Evolutionary conservation across 2,888 invertebrate genomes (phyloP).

Genomic region (Agrilus cyanescens): DNA sequence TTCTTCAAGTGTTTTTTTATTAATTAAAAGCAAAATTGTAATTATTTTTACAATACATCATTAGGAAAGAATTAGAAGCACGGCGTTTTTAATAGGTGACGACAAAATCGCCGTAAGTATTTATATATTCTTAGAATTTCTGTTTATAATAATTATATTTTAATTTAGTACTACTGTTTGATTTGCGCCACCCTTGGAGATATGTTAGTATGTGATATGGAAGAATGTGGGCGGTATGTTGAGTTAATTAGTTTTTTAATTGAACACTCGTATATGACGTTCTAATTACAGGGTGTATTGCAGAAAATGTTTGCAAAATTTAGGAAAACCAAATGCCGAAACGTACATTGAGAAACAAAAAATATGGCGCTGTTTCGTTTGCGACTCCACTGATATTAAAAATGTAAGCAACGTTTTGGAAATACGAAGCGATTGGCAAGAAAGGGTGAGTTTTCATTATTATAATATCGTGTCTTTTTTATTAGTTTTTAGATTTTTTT

Average conservation of each 20-base stretch:
- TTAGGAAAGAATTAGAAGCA: slow-evolving; percentile 22
- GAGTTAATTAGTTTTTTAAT: slow-evolving; percentile 1
- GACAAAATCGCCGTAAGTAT: slow-evolving; percentile 30
- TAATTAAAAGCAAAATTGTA: too few species aligned
- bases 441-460: slow-evolving; percentile 10
- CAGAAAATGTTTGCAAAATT: slow-evolving; percentile 27
- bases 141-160: slow-evolving; percentile 1
- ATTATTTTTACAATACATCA: slow-evolving; percentile 7
- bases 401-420: slow-evolving; percentile 16
- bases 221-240: slow-evolving; percentile 28
- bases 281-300: slow-evolving; percentile 28
- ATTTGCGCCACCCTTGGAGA: slow-evolving; percentile 27
- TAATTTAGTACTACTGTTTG: slow-evolving; percentile 27
- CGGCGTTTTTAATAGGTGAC: slow-evolving; percentile 28
- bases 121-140: slow-evolving; percentile 4
- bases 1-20: too few species aligned
- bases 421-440: slow-evolving; percentile 25
- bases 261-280: neutral
- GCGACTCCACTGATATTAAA: slow-evolving; percentile 15
- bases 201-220: slow-evolving; percentile 28
- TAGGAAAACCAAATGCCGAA: slow-evolving; percentile 24
- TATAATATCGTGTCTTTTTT: too few species aligned
- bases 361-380: slow-evolving; percentile 31
- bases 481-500: too few species aligned
- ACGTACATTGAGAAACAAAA: slow-evolving; percentile 23